Percentiles rank a stretch among this genome's conserved stretches.
These are phyloP conservation scores for Cecidostiba fungosa DNA, from an alignment of 2,888 invertebrate species.

Conservation along the genomic window DNA sequence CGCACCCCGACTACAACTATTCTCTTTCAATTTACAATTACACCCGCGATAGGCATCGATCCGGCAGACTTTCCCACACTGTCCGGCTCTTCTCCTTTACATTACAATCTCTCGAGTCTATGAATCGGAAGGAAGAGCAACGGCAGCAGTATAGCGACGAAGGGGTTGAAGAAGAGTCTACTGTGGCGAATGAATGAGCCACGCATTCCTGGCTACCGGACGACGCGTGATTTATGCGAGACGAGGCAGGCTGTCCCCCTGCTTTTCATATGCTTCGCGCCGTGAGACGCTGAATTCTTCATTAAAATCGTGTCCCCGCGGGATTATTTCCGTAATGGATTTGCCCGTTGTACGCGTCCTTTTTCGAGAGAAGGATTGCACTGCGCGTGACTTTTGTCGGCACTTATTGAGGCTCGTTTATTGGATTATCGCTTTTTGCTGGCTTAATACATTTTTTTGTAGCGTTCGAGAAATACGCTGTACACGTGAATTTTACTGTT, in stretches of 20 bases:
- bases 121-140: conserved; percentile 12
- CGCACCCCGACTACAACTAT: neutral
- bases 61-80: conserved; percentile 35
- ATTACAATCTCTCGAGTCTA: neutral
- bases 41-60: conserved; percentile 4
- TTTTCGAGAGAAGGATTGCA: too few relatives aligned
- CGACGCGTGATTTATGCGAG: conserved; percentile 43
- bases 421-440: neutral
- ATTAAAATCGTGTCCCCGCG: conserved; percentile 14
- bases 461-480: too few relatives aligned
- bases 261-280: conserved; percentile 13
- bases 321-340: conserved; percentile 31
- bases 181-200: conserved; percentile 45
- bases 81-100: neutral
- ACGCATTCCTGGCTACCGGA: conserved; percentile 52
- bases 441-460: too few relatives aligned
- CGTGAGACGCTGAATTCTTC: conserved; percentile 23
- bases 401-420: neutral
- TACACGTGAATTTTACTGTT: too few relatives aligned
- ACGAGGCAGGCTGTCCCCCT: neutral
- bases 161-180: neutral
- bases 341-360: neutral
- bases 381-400: neutral
- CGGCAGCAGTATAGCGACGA: neutral
- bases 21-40: conserved; percentile 23